A percentile compares a stretch with the other conserved stretches of the same genome.
phyloP scores from a whole-genome alignment of 2,797 vertebrate species.

The Gallinago stenura region DNA sequence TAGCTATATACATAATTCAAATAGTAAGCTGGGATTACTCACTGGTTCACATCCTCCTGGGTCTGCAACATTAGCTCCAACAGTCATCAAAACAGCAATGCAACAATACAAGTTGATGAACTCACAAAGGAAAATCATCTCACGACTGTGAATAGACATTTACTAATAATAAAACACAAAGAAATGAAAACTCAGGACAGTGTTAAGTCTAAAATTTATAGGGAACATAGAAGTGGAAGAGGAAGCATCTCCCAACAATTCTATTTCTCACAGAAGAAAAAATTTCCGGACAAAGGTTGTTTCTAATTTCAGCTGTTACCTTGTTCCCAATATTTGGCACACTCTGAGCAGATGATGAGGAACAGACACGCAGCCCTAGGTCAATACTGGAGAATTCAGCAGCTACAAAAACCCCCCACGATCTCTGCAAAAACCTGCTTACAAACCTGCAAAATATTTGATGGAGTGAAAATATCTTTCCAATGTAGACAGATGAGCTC shows the following conservation, averaged over 20 bases:
- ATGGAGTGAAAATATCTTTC: conserved; percentile 38
- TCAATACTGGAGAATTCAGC: background rate
- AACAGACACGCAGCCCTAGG: background rate
- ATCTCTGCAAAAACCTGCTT: background rate
- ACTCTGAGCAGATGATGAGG: background rate
- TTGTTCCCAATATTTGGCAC: background rate
- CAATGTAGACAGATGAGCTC: background rate
- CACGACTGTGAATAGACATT: conserved; percentile 14
- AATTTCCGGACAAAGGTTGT: background rate
- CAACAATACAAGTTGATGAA: conserved; percentile 59
- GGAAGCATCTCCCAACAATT: background rate
- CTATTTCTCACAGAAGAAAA: background rate
- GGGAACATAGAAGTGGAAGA: background rate
- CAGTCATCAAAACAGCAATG: conserved; percentile 22
- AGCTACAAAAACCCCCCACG: background rate
- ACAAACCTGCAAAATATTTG: conserved; percentile 4
- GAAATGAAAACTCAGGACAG: conserved; percentile 24
- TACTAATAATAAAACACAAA: conserved; percentile 47
- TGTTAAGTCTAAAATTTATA: background rate
- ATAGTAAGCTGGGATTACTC: conserved; percentile 46
- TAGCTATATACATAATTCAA: conserved; percentile 49
- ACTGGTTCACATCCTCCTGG: conserved; percentile 52
- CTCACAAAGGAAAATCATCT: conserved; percentile 58
- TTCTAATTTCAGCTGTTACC: background rate
- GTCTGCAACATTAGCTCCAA: conserved; percentile 13